phyloP scores from a whole-genome alignment of 2,888 invertebrate species.

The Dasypogon diadema region DNA sequence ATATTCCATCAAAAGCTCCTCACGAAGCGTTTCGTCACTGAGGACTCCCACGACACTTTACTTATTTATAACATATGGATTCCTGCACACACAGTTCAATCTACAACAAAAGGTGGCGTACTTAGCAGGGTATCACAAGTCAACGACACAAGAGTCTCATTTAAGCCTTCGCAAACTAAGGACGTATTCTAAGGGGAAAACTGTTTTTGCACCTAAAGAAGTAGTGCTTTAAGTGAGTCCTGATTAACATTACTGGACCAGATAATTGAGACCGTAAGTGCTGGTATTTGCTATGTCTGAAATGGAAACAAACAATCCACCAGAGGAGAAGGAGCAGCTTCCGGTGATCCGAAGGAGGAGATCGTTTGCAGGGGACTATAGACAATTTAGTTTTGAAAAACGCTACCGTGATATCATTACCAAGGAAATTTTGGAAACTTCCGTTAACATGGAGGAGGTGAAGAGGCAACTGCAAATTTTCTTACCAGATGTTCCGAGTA shows the following conservation, averaged over 20 bases:
- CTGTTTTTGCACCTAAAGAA: too few species aligned
- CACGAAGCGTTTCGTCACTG: constrained; percentile 11
- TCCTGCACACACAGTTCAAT: constrained; percentile 32
- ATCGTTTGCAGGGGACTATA: constrained; percentile 52
- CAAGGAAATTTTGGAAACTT: constrained; percentile 67
- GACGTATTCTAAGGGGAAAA: not conserved
- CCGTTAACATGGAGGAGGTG: constrained; percentile 58
- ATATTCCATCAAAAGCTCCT: not conserved
- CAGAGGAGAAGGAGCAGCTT: not conserved
- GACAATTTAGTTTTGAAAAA: constrained; percentile 66
- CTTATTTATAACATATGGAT: constrained; percentile 24
- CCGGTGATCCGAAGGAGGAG: not conserved
- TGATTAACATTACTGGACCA: too few species aligned
- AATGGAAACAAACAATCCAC: not conserved
- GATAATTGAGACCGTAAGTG: too few species aligned
- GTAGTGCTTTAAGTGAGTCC: too few species aligned
- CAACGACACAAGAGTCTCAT: not conserved
- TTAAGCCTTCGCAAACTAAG: not conserved
- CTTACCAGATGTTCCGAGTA: not conserved
- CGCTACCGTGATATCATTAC: constrained; percentile 67
- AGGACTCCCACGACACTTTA: constrained; percentile 20
- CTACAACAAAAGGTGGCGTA: not conserved
- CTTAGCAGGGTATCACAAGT: not conserved
- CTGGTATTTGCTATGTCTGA: not conserved
- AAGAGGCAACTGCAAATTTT: not conserved